These are phyloP conservation scores for Meloidogyne chitwoodi DNA, from an alignment of 1,140 invertebrate species.

Conservation along the genomic window DNA sequence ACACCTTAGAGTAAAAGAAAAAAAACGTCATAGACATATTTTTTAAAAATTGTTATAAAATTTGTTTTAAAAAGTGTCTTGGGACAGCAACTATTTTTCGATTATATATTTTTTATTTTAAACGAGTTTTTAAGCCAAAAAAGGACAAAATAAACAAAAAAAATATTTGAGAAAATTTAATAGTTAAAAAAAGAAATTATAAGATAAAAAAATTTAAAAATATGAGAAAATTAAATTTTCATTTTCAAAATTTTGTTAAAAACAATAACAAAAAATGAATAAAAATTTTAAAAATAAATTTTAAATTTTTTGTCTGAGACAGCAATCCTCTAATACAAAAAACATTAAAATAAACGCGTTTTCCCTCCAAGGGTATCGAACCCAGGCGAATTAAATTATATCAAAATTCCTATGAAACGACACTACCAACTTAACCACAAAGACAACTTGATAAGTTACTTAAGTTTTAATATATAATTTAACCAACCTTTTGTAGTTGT, in stretches of 20 bases:
- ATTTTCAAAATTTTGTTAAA: too few relatives aligned
- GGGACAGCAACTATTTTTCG: background rate
- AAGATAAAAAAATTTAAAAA: too few relatives aligned
- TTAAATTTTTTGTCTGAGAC: too few relatives aligned
- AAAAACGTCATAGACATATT: background rate
- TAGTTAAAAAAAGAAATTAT: too few relatives aligned
- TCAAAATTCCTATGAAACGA: background rate
- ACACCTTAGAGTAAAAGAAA: background rate
- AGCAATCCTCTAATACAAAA: background rate
- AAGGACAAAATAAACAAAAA: too few relatives aligned
- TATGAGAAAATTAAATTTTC: too few relatives aligned
- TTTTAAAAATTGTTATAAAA: background rate
- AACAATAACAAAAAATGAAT: too few relatives aligned
- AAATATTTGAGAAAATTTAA: too few relatives aligned
- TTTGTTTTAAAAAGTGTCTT: background rate
- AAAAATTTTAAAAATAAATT: too few relatives aligned
- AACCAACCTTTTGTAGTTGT: background rate
- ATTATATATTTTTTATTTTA: background rate
- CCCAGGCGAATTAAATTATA: background rate
- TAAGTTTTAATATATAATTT: too few relatives aligned
- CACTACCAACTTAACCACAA: background rate
- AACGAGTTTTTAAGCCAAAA: background rate
- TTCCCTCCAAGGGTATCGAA: background rate
- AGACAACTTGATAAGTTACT: background rate
- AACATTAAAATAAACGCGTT: background rate